Base-by-base conservation (phyloP, 2,888 invertebrate genomes). In the Cremastinae sp. region DNA sequence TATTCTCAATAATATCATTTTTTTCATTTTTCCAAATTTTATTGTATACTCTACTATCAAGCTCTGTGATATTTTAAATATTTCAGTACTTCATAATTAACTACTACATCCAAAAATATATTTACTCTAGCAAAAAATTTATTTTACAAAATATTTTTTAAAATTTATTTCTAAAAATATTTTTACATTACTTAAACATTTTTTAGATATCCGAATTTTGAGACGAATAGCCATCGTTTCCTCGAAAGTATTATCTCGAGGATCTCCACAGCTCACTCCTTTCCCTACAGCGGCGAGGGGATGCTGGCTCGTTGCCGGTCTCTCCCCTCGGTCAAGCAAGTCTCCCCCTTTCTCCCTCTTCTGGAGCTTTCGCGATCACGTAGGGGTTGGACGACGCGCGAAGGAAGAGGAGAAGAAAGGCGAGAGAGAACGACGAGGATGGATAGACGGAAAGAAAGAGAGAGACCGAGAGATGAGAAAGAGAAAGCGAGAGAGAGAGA, bases 341-440 rank as follows among this genome's bases (percentile, higher is more conserved):
- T 58, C 18, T 39, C 53, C 28, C 66, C 45, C 59, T 65, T 16
- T 55, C 12, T 16, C 12, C 45, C 65, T 35, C 58, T 51, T 51
- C 45, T 56, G 49, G 72, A 61, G 70, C 70, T 68, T 66, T 64
- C 4, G 74, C 61, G 65, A 71, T 69, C 68, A 45, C 68, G 72
- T 64, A 69, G 76, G 71, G 77, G 59, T 70, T 69, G 77, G 73
- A 75, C 70, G 77, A 71, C 56, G 79, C 74, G 78, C 80, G 78
- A 79, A 76, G 77, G 80, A 81, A 81, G 79, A 82, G 83, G 83
- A 81, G 74, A 75, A 76, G 80, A 81, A 80, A 83, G n/a, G 80
- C 81, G 80, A 80, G 81, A 79, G 81, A 79, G 83, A 53, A 74
- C 71, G 81, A 77, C 80, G 79, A 83, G 79, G 82, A 47, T 66